Evolutionary conservation across 2,797 vertebrate species (phyloP).

Genomic region (Tokudaia tokunoshimensis): DNA sequence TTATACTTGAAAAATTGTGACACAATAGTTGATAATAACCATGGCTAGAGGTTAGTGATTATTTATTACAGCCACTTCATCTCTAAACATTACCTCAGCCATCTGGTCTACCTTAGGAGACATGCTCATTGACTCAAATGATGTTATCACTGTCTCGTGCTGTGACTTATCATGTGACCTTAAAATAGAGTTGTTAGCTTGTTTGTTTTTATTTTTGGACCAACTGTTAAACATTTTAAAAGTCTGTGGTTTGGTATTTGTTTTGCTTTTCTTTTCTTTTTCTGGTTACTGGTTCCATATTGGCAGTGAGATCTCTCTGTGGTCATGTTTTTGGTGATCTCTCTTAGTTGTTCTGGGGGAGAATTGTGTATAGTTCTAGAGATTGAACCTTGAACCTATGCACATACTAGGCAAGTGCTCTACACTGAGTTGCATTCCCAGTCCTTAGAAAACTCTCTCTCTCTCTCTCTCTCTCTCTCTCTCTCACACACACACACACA

Average conservation of each 20-base stretch:
- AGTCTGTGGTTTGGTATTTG: neutral
- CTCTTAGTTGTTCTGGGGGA: neutral
- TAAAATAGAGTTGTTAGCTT: neutral
- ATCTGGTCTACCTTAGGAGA: neutral
- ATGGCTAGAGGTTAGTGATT: neutral
- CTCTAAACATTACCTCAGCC: neutral
- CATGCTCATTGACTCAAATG: neutral
- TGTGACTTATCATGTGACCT: neutral
- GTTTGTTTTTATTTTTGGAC: neutral
- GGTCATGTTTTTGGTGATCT: neutral
- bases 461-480: neutral
- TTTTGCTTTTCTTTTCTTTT: slow-evolving; percentile 36
- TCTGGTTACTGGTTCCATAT: neutral
- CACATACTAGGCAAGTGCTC: neutral
- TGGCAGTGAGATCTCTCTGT: neutral
- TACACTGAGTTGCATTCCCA: neutral
- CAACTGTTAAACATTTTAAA: neutral
- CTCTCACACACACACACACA: neutral
- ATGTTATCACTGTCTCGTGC: neutral
- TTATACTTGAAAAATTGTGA: neutral
- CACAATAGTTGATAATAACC: neutral
- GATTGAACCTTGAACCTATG: neutral
- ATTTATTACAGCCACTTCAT: neutral
- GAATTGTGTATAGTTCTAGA: neutral
- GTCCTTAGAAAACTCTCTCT: neutral